Conservation (phyloP, 2,113 vertebrate species). For the Paradoxurus hermaphroditus region DNA sequence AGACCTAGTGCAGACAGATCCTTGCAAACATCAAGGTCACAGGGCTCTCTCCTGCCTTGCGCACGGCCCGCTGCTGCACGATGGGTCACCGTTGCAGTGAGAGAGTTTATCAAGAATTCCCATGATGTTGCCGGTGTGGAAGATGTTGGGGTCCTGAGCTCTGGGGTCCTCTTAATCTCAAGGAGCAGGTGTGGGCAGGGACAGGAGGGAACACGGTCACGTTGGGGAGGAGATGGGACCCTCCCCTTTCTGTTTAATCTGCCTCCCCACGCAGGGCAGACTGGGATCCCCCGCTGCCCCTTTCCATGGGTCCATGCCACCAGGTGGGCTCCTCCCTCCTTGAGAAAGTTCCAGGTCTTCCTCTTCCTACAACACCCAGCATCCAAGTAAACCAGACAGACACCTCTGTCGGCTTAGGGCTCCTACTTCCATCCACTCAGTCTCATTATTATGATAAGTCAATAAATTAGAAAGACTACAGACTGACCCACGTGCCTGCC, state of each 20-base stretch:
- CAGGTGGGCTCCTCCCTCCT: background rate
- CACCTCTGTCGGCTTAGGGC: rapidly evolving
- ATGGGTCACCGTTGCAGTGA: rapidly evolving
- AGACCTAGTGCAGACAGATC: too few species aligned
- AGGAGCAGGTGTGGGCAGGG: background rate
- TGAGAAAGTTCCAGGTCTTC: background rate
- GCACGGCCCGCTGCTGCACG: rapidly evolving
- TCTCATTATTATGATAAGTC: background rate
- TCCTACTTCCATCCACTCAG: too few species aligned
- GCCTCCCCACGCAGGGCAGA: rapidly evolving
- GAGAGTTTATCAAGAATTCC: background rate
- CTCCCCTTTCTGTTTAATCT: background rate
- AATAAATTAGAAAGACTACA: rapidly evolving
- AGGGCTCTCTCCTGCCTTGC: too few species aligned
- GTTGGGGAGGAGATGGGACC: background rate
- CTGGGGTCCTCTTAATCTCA: rapidly evolving
- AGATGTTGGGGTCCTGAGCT: too few species aligned
- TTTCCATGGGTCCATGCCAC: background rate
- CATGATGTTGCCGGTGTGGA: rapidly evolving
- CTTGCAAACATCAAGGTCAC: background rate
- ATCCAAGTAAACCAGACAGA: background rate
- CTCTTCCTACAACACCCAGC: background rate
- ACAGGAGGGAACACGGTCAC: rapidly evolving
- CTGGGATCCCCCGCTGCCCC: rapidly evolving
- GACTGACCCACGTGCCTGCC: background rate